These are phyloP conservation scores for Thalassarche chlororhynchos DNA, from an alignment of 2,113 vertebrate species.

Conservation along the genomic window DNA sequence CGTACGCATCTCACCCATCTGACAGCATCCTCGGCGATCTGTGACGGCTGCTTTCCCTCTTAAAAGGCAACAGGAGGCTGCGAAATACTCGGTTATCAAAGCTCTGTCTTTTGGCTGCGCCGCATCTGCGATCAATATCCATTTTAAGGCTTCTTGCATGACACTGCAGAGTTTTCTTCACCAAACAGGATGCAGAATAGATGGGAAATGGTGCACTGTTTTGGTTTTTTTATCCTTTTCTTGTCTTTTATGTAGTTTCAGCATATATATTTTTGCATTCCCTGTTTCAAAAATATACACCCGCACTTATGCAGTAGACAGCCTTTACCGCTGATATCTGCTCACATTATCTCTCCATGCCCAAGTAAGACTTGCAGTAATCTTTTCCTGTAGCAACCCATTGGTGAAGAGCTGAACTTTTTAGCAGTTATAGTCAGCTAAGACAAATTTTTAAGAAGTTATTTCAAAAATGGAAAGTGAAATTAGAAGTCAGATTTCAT, in stretches of 20 bases:
- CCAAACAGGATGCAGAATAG: not conserved
- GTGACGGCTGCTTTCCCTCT: not conserved
- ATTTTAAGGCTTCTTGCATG: not conserved
- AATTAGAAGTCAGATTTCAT: not conserved
- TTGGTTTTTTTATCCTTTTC: not conserved
- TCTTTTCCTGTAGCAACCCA: not conserved
- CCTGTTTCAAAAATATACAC: not conserved
- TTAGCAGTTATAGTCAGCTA: not conserved
- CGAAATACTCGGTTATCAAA: not conserved
- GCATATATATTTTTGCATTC: not conserved
- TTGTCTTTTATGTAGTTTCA: not conserved
- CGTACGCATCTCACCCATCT: not conserved
- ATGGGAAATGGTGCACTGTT: not conserved
- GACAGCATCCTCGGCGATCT: not conserved
- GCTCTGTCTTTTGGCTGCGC: not conserved
- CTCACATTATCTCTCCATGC: not conserved
- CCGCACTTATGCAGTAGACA: rapidly evolving
- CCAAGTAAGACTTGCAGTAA: not conserved
- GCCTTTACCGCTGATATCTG: rapidly evolving
- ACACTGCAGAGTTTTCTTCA: not conserved
- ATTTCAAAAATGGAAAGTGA: not conserved
- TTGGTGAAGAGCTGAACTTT: not conserved
- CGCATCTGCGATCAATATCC: rapidly evolving
- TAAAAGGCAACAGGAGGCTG: not conserved
- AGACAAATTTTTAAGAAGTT: not conserved